A percentile compares a stretch with the other conserved stretches of the same genome.
Conservation (phyloP, 2,797 vertebrate genomes). For the Aselliscus stoliczkanus region DNA sequence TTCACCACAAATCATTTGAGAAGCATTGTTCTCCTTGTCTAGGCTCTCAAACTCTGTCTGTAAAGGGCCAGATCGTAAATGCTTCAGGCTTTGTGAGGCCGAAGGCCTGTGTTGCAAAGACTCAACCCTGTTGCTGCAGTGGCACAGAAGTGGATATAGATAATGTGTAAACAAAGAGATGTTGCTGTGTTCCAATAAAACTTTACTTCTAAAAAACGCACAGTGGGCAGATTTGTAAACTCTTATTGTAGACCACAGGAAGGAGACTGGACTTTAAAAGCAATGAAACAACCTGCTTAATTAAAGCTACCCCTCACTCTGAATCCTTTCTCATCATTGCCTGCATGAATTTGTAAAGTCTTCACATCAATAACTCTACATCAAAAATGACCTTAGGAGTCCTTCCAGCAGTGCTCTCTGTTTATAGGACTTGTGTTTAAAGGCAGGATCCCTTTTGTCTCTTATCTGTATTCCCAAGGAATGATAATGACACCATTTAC, state of each 20-base stretch:
- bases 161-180: not conserved
- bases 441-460: not conserved
- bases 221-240: not conserved
- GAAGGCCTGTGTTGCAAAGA: not conserved
- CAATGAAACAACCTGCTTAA: not conserved
- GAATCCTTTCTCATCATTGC: not conserved
- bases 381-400: not conserved
- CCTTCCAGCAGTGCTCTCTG: not conserved
- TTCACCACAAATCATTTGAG: not conserved
- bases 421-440: not conserved
- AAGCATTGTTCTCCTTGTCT: not conserved
- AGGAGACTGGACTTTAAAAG: not conserved
- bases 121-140: not conserved
- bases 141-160: not conserved
- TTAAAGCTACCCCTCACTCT: not conserved
- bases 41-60: not conserved
- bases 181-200: slow-evolving; percentile 29
- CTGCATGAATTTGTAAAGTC: not conserved
- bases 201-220: slow-evolving; percentile 27
- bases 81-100: not conserved
- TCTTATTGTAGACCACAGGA: not conserved
- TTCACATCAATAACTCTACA: not conserved
- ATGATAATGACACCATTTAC: not conserved
- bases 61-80: not conserved
- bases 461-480: not conserved